Evolutionary conservation across 2,888 invertebrate genomes (phyloP).

Genomic region (Sarcophaga caerulescens): DNA sequence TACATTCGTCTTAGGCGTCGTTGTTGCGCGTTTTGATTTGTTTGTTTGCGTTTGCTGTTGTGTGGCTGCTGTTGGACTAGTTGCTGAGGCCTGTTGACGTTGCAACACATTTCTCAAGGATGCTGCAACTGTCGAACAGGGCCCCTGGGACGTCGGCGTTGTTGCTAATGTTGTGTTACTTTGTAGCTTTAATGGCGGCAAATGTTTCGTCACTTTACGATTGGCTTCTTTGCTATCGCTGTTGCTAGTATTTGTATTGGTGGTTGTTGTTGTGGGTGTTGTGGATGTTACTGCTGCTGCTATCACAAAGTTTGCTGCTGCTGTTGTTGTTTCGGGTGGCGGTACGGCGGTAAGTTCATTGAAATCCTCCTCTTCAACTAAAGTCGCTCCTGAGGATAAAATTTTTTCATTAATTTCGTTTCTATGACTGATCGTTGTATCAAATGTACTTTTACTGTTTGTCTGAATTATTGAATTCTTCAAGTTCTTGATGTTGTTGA

Average conservation of each 20-base stretch:
- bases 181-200: conserved; percentile 68
- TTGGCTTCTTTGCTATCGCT: conserved; percentile 50
- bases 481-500: conserved; percentile 70
- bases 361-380: conserved; percentile 79
- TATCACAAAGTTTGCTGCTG: conserved; percentile 26
- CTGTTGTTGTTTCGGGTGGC: conserved; percentile 59
- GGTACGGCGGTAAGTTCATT: conserved; percentile 75
- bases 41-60: conserved; percentile 61
- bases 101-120: conserved; percentile 75
- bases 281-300: conserved; percentile 26
- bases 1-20: conserved; percentile 63
- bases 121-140: conserved; percentile 69
- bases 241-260: conserved; percentile 27
- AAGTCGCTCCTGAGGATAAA: conserved; percentile 79
- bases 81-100: conserved; percentile 73
- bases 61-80: conserved; percentile 59
- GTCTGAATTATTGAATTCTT: conserved; percentile 71
- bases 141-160: conserved; percentile 59
- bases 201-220: conserved; percentile 60
- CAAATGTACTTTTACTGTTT: conserved; percentile 71
- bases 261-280: conserved; percentile 15
- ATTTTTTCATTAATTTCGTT: conserved; percentile 73
- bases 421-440: conserved; percentile 69
- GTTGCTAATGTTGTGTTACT: conserved; percentile 39
- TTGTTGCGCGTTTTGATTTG: conserved; percentile 60